These are phyloP conservation scores for Sula dactylatra DNA, from an alignment of 2,113 vertebrate species.

Conservation along the genomic window DNA sequence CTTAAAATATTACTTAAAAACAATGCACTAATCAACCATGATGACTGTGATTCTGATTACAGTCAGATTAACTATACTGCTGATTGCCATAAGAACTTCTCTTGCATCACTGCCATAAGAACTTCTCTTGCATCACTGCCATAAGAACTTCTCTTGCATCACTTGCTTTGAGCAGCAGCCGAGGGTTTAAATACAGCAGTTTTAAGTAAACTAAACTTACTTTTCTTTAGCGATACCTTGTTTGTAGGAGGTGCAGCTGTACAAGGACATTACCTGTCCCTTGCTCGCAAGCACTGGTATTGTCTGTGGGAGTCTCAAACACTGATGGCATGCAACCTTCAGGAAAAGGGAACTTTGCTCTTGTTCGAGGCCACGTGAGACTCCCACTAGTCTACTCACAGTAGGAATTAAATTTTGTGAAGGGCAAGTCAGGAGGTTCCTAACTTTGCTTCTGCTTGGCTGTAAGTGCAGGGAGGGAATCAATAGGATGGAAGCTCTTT, in stretches of 20 bases:
- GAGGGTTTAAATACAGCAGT: not conserved
- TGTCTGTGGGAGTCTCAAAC: not conserved
- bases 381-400: not conserved
- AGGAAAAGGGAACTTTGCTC: not conserved
- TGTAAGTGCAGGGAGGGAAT: not conserved
- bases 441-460: not conserved
- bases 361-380: rapidly evolving
- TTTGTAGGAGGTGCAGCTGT: not conserved
- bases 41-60: not conserved
- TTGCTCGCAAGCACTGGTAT: not conserved
- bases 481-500: not conserved
- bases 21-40: not conserved
- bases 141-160: too few relatives aligned
- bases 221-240: not conserved
- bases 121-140: too few relatives aligned
- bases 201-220: not conserved
- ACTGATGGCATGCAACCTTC: not conserved
- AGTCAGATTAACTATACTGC: not conserved
- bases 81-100: too few relatives aligned
- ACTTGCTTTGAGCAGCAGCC: not conserved
- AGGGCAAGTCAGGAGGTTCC: not conserved
- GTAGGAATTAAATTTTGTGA: not conserved
- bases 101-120: too few relatives aligned
- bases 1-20: not conserved
- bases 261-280: not conserved